These are phyloP conservation scores for Choristoneura fumiferana DNA, from an alignment of 1,140 invertebrate genomes.

Conservation along the genomic window DNA sequence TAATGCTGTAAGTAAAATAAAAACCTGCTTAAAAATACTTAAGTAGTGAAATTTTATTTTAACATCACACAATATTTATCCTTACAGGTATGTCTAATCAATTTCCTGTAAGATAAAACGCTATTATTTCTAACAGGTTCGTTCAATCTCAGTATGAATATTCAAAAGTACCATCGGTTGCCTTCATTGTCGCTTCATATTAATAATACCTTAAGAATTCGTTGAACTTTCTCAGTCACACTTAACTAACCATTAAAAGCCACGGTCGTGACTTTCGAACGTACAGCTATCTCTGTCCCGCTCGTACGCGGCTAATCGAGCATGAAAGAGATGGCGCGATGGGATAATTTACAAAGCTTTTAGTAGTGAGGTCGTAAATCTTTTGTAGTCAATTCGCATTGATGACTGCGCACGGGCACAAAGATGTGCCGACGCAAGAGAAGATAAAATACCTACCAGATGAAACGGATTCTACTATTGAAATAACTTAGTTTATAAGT, in stretches of 20 bases:
- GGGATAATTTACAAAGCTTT: conserved; percentile 14
- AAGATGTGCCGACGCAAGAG: conserved; percentile 1
- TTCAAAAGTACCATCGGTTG: neutral
- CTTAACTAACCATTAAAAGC: conserved; percentile 5
- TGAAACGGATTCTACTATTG: neutral
- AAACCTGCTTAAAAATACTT: neutral
- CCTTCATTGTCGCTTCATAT: conserved; percentile 1
- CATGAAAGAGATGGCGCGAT: conserved; percentile 6
- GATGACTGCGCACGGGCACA: conserved; percentile 2
- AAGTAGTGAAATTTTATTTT: neutral
- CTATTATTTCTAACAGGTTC: neutral
- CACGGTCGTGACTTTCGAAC: neutral
- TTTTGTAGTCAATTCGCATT: conserved; percentile 17
- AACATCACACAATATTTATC: neutral
- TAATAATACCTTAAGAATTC: conserved; percentile 14
- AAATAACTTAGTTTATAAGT: neutral
- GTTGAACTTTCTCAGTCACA: conserved; percentile 16
- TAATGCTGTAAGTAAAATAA: no score
- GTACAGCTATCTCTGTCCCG: neutral
- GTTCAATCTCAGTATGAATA: neutral
- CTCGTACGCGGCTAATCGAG: conserved; percentile 9
- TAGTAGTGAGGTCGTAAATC: conserved; percentile 8
- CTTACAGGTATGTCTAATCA: neutral
- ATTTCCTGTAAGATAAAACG: neutral
- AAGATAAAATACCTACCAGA: neutral